Evolutionary conservation across 2,888 invertebrate genomes (phyloP), one percentile per base, ranked within the genome.

Genomic region (Gisinianus flammeolus): DNA sequence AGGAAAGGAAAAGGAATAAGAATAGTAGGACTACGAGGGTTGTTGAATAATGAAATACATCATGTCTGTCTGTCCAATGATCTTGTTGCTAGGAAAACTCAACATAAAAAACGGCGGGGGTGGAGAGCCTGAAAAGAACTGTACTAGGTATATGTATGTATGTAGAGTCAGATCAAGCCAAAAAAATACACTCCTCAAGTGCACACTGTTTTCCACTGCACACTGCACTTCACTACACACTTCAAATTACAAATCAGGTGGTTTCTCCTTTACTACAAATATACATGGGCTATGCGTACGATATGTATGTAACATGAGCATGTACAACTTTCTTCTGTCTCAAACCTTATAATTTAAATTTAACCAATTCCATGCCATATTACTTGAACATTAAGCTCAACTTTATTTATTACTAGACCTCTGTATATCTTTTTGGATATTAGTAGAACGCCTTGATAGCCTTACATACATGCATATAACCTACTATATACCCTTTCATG

Each of bases 1-100:
- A 26, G 26, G 16, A 24, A n/a, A n/a, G 56, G 22, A 58, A 24
- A 58, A n/a, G 56, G 22, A 26, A 62, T 12, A 26, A 62, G 12
- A 62, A 28, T 28, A 62, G 26, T n/a, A n/a, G 56, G 56, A 62
- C 24, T 22, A 71, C 16, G 64, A 73, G 73, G 64, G 73, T 30
- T 78, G 73, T 78, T 78, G 74, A 74, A 78, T 78, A 78, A 78
- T 78, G 78, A 69, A 78, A 78, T 78, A 67, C 78, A 78, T 78
- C 78, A 74, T 62, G 64, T 62, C 64, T 62, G 35, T 30, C 64
- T 64, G 35, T 73, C 73, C 71, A 44, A 52, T 71, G 71, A 71
- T 71, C 71, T 71, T 71, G 71, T 69, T 69, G 24, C 69, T 69
- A 56, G 10, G 24, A 71, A 71, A 35, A 30, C 28, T 56, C 56